phyloP scores from a whole-genome alignment of 2,797 vertebrate genomes.

The Allobates femoralis region DNA sequence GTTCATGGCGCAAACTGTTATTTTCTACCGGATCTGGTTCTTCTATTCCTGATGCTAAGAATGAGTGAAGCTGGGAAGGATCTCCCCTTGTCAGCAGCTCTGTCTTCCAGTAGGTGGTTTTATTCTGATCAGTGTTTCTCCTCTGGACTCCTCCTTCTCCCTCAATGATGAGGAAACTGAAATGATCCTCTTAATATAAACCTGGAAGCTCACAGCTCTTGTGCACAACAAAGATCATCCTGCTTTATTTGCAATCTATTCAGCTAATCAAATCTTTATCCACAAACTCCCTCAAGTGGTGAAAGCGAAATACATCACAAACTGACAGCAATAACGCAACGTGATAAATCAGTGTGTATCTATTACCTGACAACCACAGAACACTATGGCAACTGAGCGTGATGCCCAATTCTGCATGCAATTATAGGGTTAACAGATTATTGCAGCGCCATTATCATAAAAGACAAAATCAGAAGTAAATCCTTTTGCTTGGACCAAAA shows the following conservation, averaged over 20 bases:
- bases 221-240: conserved; percentile 27
- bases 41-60: conserved; percentile 37
- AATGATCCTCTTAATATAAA: conserved; percentile 60
- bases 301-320: conserved; percentile 14
- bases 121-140: conserved; percentile 28
- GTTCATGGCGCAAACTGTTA: conserved; percentile 76
- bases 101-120: conserved; percentile 33
- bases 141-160: conserved; percentile 41
- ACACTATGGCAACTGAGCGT: not conserved
- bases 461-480: too few species aligned
- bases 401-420: not conserved
- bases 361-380: not conserved
- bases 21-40: conserved; percentile 35
- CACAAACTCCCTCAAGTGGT: conserved; percentile 42
- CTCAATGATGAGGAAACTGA: conserved; percentile 33
- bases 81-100: conserved; percentile 52
- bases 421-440: not conserved
- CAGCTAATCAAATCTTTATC: conserved; percentile 28
- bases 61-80: conserved; percentile 34
- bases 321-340: conserved; percentile 11
- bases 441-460: not conserved
- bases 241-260: conserved; percentile 38
- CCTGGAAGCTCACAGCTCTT: conserved; percentile 54
- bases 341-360: not conserved
- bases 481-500: too few species aligned